Base-by-base conservation (phyloP, 2,113 vertebrate genomes). In the Sporophila hypoxantha region DNA sequence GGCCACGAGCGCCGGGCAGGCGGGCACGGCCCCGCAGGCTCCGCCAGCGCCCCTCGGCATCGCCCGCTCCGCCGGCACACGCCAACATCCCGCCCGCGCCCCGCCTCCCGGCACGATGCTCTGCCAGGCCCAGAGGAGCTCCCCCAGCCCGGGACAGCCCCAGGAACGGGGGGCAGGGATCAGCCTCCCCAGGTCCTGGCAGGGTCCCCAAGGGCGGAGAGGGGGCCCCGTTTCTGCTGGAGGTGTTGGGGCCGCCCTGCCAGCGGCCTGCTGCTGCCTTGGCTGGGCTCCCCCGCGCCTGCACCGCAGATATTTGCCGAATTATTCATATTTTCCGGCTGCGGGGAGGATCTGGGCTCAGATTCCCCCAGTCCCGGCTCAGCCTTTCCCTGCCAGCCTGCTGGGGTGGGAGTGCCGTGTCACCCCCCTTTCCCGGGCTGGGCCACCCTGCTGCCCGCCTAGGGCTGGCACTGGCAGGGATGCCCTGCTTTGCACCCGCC, bases 251-350 rank as follows among this genome's bases (percentile, higher is more conserved):
- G 65, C 76, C 42, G 46, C 86, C 74, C 80, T 86, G 90, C 92
- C 90, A 93, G 81, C 37, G 3, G 93, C 93, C 93, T 90, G 91
- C 94, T 84, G 92, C 93, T 88, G 90, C 88, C 87, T 94, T 95
- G 94, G 93, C 94, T 76, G 50, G 34, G 64, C 91, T 93, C 82
- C 91, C 82, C 82, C 6, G 3, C 65, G 87, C 91, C 92, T 91
- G 91, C 89, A 93, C 93, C 93, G 14, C 84, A 87, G 93, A 95
- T 94, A 93, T 87, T 94, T 94, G 93, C 93, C 79, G 87, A 93
- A 94, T 94, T 93, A 93, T 93, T 94, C 94, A 94, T 87, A 82
- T 95, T 95, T 95, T 94, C 93, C 94, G 57, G 92, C 89, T 92
- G 93, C 9, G 44, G 87, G 82, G 78, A 93, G 78, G 89, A 89